Percentiles rank a stretch among this genome's conserved stretches.
Conservation (phyloP, 92 coral and sea anemone species). For the Galaxea fascicularis region DNA sequence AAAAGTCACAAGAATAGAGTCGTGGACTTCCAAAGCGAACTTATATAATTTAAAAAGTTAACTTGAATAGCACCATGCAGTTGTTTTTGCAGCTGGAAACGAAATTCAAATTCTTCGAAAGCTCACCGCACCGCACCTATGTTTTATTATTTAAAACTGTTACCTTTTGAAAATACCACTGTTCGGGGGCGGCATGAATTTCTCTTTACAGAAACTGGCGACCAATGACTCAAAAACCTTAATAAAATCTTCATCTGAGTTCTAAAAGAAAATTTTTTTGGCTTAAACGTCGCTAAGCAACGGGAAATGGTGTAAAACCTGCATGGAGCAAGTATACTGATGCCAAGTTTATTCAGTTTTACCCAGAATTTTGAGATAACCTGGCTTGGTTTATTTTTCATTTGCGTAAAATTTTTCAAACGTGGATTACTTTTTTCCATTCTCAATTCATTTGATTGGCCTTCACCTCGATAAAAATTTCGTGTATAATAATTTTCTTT, state of each 20-base stretch:
- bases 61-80: conserved; percentile 21
- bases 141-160: conserved; percentile 32
- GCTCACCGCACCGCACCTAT: conserved; percentile 44
- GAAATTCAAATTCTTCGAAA: conserved; percentile 15
- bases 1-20: not conserved
- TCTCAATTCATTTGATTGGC: not conserved
- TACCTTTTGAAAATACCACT: not conserved
- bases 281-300: conserved; percentile 14
- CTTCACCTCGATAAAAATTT: not conserved
- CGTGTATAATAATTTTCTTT: too few relatives aligned
- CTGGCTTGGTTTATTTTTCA: conserved; percentile 22
- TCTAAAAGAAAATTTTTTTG: not conserved
- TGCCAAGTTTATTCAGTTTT: conserved; percentile 15
- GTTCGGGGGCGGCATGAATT: not conserved
- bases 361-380: not conserved
- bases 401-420: conserved; percentile 8
- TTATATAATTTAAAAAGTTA: conserved; percentile 16
- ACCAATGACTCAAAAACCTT: not conserved
- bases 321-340: not conserved
- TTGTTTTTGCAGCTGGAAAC: conserved; percentile 52
- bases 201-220: not conserved
- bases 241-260: not conserved
- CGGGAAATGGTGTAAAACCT: not conserved
- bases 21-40: not conserved
- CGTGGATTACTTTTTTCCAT: not conserved